phyloP scores from a whole-genome alignment of 2,797 vertebrate genomes.

The Manis javanica region DNA sequence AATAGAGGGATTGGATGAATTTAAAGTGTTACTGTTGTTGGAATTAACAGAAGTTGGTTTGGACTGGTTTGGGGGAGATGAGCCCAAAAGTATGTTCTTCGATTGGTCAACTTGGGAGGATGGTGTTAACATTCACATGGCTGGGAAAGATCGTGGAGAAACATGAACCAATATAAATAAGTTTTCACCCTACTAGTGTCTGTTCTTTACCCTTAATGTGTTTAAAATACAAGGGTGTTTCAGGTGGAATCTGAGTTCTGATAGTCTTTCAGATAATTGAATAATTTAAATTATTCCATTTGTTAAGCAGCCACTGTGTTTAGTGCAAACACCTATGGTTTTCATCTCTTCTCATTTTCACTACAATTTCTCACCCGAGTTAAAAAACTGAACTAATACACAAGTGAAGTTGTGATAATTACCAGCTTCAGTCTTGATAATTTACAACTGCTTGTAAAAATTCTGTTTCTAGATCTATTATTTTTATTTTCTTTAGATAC shows the following conservation, averaged over 20 bases:
- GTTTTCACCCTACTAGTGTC: not conserved
- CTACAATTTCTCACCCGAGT: not conserved
- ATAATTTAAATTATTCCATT: not conserved
- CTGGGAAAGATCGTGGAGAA: not conserved
- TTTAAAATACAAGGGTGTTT: not conserved
- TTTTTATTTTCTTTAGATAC: conserved; percentile 45
- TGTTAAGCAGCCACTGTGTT: not conserved
- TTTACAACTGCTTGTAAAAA: conserved; percentile 22
- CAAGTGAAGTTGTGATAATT: conserved; percentile 19
- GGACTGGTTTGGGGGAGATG: accelerated
- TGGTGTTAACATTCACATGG: not conserved
- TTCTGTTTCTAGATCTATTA: not conserved
- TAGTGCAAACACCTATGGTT: not conserved
- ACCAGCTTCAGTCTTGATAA: not conserved
- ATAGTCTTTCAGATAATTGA: not conserved
- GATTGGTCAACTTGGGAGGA: not conserved
- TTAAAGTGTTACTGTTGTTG: not conserved
- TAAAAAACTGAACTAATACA: not conserved
- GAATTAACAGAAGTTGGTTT: not conserved
- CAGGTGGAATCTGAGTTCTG: not conserved
- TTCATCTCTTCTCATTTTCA: not conserved
- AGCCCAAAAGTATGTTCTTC: not conserved
- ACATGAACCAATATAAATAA: not conserved
- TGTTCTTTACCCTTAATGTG: not conserved
- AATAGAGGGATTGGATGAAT: not conserved